Evolutionary conservation across 2,888 invertebrate genomes (phyloP).

Genomic region (Eristalinus aeneus): DNA sequence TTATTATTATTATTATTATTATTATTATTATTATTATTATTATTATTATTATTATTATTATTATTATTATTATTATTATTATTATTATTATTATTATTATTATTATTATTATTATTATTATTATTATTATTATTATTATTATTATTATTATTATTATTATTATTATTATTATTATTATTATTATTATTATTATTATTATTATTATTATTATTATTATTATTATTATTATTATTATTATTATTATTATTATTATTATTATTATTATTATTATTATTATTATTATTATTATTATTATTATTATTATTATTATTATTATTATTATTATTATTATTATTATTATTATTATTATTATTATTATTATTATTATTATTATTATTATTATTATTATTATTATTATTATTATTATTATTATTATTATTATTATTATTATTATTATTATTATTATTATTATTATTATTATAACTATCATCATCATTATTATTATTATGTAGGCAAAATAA

Average conservation of each 20-base stretch:
- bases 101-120: neutral
- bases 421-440: constrained; percentile 2
- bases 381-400: neutral
- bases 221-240: neutral
- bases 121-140: no score
- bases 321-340: neutral
- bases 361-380: constrained; percentile 3
- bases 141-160: neutral
- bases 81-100: neutral
- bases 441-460: neutral
- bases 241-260: constrained; percentile 1
- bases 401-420: neutral
- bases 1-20: neutral
- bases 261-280: constrained; percentile 2
- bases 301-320: constrained; percentile 3
- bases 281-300: neutral
- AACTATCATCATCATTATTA: neutral
- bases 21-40: no score
- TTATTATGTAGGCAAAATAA: neutral
- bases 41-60: constrained; percentile 2
- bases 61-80: neutral
- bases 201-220: neutral
- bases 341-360: neutral
- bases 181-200: neutral
- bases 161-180: constrained; percentile 1